These are phyloP conservation scores for Pharmacophagus antenor DNA, from an alignment of 2,888 invertebrate genomes.

Conservation along the genomic window DNA sequence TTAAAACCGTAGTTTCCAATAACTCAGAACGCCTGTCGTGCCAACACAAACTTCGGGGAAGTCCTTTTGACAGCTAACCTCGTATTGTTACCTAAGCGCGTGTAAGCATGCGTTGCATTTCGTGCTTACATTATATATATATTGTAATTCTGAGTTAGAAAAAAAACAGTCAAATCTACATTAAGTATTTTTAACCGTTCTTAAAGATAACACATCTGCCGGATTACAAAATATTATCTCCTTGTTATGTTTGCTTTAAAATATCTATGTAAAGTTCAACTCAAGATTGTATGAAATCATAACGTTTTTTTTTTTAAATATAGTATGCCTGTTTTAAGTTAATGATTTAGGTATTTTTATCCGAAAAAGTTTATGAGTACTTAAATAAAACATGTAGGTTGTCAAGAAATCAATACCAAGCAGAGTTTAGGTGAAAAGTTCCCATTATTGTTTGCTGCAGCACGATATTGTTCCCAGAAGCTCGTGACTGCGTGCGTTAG, in stretches of 20 bases:
- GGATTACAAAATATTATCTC: conserved; percentile 33
- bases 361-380: conserved; percentile 36
- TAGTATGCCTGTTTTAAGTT: background rate
- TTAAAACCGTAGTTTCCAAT: background rate
- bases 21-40: background rate
- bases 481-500: conserved; percentile 45
- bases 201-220: conserved; percentile 26
- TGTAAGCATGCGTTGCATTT: background rate
- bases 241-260: conserved; percentile 16
- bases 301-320: background rate
- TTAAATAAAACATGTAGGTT: conserved; percentile 46
- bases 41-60: background rate
- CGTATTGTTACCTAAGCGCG: background rate
- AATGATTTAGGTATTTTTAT: background rate
- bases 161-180: conserved; percentile 15
- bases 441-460: conserved; percentile 52
- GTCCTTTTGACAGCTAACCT: background rate
- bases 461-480: conserved; percentile 39
- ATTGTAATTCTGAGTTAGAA: background rate
- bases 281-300: background rate
- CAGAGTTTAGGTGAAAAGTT: conserved; percentile 59
- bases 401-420: conserved; percentile 51
- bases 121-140: background rate
- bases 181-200: background rate
- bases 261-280: conserved; percentile 12